Conservation (phyloP, 2,113 vertebrate species). For the Prietella phreatophila region DNA sequence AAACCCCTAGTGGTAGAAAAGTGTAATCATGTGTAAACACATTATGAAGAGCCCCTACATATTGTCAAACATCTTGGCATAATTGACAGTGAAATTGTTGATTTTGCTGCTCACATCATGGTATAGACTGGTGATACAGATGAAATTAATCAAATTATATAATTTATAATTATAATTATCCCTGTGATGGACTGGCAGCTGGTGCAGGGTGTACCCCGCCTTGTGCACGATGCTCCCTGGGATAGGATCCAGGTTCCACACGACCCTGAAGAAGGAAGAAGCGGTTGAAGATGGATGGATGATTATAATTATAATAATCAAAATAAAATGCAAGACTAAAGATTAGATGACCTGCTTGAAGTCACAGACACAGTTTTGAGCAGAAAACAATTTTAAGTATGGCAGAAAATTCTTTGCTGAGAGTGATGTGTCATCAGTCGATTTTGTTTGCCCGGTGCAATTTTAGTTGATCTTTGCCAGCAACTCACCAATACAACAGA, state of each 20-base stretch:
- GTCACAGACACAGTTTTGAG: background rate
- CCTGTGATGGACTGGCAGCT: too few relatives aligned
- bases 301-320: background rate
- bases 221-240: too few relatives aligned
- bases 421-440: background rate
- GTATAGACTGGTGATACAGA: background rate
- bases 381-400: background rate
- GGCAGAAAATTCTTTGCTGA: background rate
- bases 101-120: background rate
- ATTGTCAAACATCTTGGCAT: too few relatives aligned
- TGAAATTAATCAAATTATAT: background rate
- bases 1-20: background rate
- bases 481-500: background rate
- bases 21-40: background rate
- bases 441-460: background rate
- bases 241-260: too few relatives aligned
- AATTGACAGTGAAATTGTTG: background rate
- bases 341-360: background rate
- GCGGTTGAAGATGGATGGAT: too few relatives aligned
- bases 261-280: too few relatives aligned
- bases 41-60: background rate
- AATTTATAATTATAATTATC: too few relatives aligned
- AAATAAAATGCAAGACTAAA: background rate
- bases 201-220: too few relatives aligned
- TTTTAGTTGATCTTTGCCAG: background rate